Evolutionary conservation across 2,113 vertebrate genomes (phyloP).

Genomic region (Archocentrus centrarchus): DNA sequence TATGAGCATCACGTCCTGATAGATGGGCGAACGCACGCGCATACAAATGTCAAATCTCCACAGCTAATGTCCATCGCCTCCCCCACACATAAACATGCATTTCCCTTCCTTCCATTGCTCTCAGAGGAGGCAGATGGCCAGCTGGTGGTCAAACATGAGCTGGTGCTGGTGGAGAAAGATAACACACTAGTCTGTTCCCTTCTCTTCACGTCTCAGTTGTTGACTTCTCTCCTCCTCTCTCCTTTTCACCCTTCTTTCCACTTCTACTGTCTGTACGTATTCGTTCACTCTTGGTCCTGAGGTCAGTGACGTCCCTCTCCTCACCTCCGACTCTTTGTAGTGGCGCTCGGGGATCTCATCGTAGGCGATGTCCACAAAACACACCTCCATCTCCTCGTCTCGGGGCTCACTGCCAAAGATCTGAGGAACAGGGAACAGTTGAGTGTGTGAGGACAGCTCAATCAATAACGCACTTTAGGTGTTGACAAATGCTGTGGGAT

Average conservation of each 20-base stretch:
- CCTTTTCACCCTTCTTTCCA: background rate
- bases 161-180: conserved; percentile 23
- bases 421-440: conserved; percentile 71
- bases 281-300: background rate
- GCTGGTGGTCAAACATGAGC: conserved; percentile 52
- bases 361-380: conserved; percentile 93
- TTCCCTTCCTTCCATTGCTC: conserved; percentile 32
- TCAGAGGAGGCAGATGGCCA: conserved; percentile 40
- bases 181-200: background rate
- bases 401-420: conserved; percentile 93
- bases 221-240: background rate
- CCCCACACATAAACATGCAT: conserved; percentile 29
- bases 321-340: conserved; percentile 97
- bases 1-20: conserved; percentile 48
- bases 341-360: conserved; percentile 98
- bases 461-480: conserved; percentile 32
- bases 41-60: conserved; percentile 56
- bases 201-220: background rate
- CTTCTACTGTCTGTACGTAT: background rate
- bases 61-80: conserved; percentile 39
- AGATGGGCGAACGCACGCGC: conserved; percentile 10
- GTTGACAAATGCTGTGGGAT: conserved; percentile 12
- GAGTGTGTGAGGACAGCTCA: background rate
- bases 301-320: background rate
- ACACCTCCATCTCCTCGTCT: conserved; percentile 92